Percentiles rank a stretch among this genome's conserved stretches.
Conservation (phyloP, 1,140 invertebrate species). For the Cheumatopsyche charites region DNA sequence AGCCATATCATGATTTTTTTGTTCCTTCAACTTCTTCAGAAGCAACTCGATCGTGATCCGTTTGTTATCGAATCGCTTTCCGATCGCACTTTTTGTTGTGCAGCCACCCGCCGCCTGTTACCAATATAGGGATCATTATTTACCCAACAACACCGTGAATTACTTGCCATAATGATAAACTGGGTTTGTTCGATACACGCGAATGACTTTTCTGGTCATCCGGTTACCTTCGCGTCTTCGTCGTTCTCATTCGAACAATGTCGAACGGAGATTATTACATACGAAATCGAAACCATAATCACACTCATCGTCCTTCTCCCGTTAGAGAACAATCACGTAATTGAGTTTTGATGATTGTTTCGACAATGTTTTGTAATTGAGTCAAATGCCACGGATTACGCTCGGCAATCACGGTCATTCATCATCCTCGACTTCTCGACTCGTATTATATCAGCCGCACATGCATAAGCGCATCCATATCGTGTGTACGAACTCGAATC, state of each 20-base stretch:
- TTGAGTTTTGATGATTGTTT: constrained; percentile 26
- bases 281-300: not conserved
- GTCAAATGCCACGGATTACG: constrained; percentile 19
- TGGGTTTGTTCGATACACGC: not conserved
- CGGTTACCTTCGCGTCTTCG: not conserved
- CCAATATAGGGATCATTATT: not conserved
- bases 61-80: constrained; percentile 8
- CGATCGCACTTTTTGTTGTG: constrained; percentile 25
- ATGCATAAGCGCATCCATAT: no score
- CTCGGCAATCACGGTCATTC: constrained; percentile 2
- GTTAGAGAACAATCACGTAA: constrained; percentile 12
- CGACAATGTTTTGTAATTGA: constrained; percentile 16
- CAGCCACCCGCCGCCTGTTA: constrained; percentile 15
- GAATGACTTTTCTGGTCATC: constrained; percentile 18
- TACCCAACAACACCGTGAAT: constrained; percentile 1
- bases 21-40: constrained; percentile 20
- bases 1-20: not conserved
- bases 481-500: no score
- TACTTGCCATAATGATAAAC: constrained; percentile 13
- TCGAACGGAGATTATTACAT: no score
- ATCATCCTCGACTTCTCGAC: constrained; percentile 17
- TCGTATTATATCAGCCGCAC: no score
- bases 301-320: constrained; percentile 1
- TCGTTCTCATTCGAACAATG: not conserved
- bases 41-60: constrained; percentile 26